phyloP scores from a whole-genome alignment of 1,140 invertebrate species.

The Ephestia elutella region DNA sequence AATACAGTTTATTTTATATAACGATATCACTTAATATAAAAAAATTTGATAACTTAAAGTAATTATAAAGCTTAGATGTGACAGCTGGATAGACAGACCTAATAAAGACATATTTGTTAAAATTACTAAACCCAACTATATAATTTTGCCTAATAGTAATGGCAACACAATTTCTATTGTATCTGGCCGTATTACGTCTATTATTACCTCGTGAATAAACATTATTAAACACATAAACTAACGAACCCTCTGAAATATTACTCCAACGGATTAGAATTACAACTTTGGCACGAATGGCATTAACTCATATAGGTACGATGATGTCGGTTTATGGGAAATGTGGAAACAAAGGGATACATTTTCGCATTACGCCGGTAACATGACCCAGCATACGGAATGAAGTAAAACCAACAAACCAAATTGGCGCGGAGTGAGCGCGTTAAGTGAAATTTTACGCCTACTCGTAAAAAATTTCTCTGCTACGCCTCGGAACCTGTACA shows the following conservation, averaged over 20 bases:
- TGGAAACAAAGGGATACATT: slow-evolving; percentile 21
- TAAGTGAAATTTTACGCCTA: slow-evolving; percentile 51
- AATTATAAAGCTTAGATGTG: too few relatives aligned
- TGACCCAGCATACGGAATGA: slow-evolving; percentile 32
- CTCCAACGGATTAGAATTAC: slow-evolving; percentile 1
- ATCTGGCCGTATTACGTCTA: background rate
- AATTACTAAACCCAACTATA: too few relatives aligned
- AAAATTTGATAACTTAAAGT: too few relatives aligned
- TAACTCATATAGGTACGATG: background rate
- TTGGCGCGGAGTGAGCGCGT: slow-evolving; percentile 29
- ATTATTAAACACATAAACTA: slow-evolving; percentile 2
- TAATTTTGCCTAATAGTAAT: too few relatives aligned
- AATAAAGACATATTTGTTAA: too few relatives aligned
- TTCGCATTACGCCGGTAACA: slow-evolving; percentile 21
- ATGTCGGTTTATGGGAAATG: background rate
- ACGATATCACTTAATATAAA: too few relatives aligned
- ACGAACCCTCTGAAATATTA: slow-evolving; percentile 1
- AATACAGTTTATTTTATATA: too few relatives aligned
- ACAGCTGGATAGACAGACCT: too few relatives aligned
- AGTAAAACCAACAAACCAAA: slow-evolving; percentile 34
- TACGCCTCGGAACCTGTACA: slow-evolving; percentile 5
- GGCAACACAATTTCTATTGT: background rate
- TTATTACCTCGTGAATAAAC: background rate
- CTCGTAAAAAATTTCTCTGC: slow-evolving; percentile 47
- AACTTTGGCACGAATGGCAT: background rate